Evolutionary conservation across 2,797 vertebrate genomes (phyloP).

Genomic region (Hephaestus fuliginosus): DNA sequence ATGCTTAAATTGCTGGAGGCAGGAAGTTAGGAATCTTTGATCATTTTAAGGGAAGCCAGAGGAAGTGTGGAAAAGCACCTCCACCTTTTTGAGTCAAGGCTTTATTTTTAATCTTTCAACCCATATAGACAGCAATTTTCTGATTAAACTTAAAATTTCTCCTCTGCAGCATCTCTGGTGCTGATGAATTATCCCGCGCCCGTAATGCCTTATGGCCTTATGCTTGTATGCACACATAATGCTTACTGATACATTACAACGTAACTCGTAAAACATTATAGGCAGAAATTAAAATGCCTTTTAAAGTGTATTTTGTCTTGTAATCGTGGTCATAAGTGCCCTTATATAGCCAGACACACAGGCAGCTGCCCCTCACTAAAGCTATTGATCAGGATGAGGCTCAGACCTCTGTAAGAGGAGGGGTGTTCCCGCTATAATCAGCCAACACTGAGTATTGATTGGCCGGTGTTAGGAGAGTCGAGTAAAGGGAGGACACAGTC

Average conservation of each 20-base stretch:
- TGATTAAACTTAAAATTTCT: conserved; percentile 7
- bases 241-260: conserved; percentile 24
- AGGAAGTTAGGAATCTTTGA: conserved; percentile 53
- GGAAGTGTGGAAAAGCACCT: conserved; percentile 31
- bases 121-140: not conserved
- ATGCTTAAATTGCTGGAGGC: conserved; percentile 73
- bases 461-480: conserved; percentile 56
- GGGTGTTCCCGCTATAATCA: conserved; percentile 70
- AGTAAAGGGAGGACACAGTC: conserved; percentile 69
- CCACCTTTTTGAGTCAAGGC: not conserved
- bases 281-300: conserved; percentile 28
- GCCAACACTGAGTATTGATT: conserved; percentile 73
- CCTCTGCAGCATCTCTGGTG: not conserved
- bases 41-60: conserved; percentile 59
- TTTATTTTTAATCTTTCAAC: conserved; percentile 22
- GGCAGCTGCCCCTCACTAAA: conserved; percentile 47
- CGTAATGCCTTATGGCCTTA: not conserved
- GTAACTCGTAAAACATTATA: conserved; percentile 17
- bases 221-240: conserved; percentile 8
- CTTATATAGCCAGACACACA: conserved; percentile 17
- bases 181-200: not conserved
- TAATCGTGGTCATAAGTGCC: conserved; percentile 10
- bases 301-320: conserved; percentile 1
- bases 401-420: conserved; percentile 64
- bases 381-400: conserved; percentile 67